These are phyloP conservation scores for Bombus haemorrhoidalis DNA, from an alignment of 1,140 invertebrate species.

Conservation along the genomic window DNA sequence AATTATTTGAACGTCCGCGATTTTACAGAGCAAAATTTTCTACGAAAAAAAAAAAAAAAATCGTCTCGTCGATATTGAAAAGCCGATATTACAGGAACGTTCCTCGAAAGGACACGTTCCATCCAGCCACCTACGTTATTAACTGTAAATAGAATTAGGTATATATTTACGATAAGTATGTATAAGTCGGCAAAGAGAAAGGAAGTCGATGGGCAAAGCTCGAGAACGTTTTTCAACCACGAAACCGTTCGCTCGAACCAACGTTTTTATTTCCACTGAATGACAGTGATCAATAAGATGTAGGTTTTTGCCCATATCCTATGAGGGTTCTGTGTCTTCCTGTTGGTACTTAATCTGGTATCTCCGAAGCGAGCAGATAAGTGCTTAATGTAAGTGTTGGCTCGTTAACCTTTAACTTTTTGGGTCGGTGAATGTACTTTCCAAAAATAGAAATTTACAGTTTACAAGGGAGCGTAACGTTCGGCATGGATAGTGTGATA, in stretches of 20 bases:
- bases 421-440: neutral
- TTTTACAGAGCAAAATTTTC: no score
- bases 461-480: no score
- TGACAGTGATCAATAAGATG: slow-evolving; percentile 19
- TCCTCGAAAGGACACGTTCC: neutral
- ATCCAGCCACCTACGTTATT: neutral
- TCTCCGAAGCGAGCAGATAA: neutral
- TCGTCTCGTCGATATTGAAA: neutral
- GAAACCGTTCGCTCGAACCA: neutral
- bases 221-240: neutral
- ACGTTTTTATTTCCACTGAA: neutral
- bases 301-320: neutral
- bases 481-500: no score
- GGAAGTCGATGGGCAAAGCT: neutral
- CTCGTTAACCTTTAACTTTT: neutral
- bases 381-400: neutral
- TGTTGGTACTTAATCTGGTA: neutral
- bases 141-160: slow-evolving; percentile 1
- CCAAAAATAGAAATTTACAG: neutral
- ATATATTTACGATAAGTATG: no score
- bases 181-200: slow-evolving; percentile 4
- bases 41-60: neutral
- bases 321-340: neutral
- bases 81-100: neutral
- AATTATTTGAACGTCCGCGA: neutral